These are phyloP conservation scores for Dasysyrphus albostriatus DNA, from an alignment of 2,888 invertebrate species.

Conservation along the genomic window DNA sequence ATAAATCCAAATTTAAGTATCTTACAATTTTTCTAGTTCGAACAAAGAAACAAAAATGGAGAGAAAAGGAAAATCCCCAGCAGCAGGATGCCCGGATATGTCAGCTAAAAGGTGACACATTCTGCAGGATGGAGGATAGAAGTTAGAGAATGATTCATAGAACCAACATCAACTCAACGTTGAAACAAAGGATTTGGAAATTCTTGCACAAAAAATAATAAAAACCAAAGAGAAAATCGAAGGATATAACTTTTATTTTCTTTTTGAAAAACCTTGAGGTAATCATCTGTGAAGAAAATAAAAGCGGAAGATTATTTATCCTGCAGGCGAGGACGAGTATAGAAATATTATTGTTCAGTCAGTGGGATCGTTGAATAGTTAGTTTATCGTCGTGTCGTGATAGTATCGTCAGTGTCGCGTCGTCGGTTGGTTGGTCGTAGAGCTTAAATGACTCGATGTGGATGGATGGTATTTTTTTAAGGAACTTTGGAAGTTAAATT, in stretches of 20 bases:
- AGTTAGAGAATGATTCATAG: neutral
- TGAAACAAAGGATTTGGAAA: conserved; percentile 41
- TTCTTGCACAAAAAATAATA: neutral
- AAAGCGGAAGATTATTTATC: conserved; percentile 49
- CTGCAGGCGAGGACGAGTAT: neutral
- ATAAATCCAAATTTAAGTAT: conserved; percentile 64
- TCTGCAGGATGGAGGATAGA: neutral
- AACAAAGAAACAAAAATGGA: conserved; percentile 31
- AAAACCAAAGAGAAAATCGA: conserved; percentile 23
- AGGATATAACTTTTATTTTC: conserved; percentile 55
- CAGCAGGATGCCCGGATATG: neutral
- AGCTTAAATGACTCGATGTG: neutral
- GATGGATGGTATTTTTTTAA: conserved; percentile 11
- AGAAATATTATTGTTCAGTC: conserved; percentile 22
- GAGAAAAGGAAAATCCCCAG: neutral
- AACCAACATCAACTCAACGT: conserved; percentile 26
- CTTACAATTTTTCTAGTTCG: conserved; percentile 48
- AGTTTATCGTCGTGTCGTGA: conserved; percentile 24
- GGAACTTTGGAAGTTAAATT: conserved; percentile 15
- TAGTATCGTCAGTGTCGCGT: neutral
- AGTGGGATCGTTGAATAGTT: conserved; percentile 28
- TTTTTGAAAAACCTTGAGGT: conserved; percentile 67
- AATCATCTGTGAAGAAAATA: conserved; percentile 70
- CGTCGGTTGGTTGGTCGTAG: neutral
- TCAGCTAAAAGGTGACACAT: neutral